Base-by-base conservation (phyloP, 2,888 invertebrate genomes). In the Syrphus vitripennis region DNA sequence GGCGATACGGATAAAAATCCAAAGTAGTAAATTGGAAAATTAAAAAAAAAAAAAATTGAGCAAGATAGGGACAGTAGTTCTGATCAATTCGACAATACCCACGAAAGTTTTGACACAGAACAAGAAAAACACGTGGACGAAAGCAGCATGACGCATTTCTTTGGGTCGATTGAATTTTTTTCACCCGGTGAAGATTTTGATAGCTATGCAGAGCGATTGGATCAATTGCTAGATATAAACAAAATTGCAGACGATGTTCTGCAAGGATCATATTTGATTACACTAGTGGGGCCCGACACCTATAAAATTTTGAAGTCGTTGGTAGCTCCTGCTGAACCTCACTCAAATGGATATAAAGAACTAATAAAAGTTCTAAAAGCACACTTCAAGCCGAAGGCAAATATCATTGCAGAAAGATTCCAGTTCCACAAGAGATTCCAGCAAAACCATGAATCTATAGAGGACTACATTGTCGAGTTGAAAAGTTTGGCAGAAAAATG, bases 301-400 rank as follows among this genome's bases (percentile, higher is more conserved):
- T 67, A 67, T 10, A 48, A 67, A 48, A 67, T 48, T 19, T 7
- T 45, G 14, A 29, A 67, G 48, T 67, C 65, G 2, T 19, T 50
- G 19, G 45, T 31, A 12, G 65, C 65, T 29, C 48, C 48, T n/a
- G 31, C 16, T 1, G 65, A 67, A 67, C 50, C 48, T 67, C 45
- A 48, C 48, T 48, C 48, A 31, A 67, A 67, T 48, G 65, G 65
- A 7, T 67, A 67, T 31, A 50, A 16, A 10, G 48, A 67, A 48
- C 14, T 67, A 31, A 48, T 67, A 9, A 48, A 31, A 21, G 29
- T 48, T 67, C 48, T 34, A 50, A 48, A 53, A 55, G 75, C 26
- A 59, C 83, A 42, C 83, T 87, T 45, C 70, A 80, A n/a, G 14
- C 57, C 57, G 4, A 31, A 29, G 31, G 31, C 57, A 34, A 57